Evolutionary conservation across 2,888 invertebrate species (phyloP).

Genomic region (Caenorhabditis sp.): DNA sequence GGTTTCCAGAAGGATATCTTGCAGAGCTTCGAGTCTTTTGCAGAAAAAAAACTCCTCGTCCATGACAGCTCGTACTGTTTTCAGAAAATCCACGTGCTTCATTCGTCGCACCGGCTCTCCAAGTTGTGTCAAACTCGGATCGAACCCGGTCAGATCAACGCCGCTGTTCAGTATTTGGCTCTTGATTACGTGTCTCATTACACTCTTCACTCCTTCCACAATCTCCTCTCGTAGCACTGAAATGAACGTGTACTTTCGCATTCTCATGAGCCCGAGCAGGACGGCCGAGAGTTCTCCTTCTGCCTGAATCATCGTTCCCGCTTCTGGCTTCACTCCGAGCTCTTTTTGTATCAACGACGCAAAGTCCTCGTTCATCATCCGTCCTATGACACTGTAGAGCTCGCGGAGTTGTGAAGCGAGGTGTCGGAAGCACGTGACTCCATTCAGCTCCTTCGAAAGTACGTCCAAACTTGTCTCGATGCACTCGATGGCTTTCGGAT

Average conservation of each 20-base stretch:
- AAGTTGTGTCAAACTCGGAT: slow-evolving; percentile 79
- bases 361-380: slow-evolving; percentile 96
- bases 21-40: slow-evolving; percentile 83
- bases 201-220: slow-evolving; percentile 79
- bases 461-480: slow-evolving; percentile 92
- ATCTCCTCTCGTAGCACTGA: slow-evolving; percentile 86
- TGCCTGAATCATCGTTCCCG: slow-evolving; percentile 77
- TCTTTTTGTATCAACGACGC: slow-evolving; percentile 92
- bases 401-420: slow-evolving; percentile 94
- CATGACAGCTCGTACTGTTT: slow-evolving; percentile 84
- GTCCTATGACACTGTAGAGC: slow-evolving; percentile 94
- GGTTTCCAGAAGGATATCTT: slow-evolving; percentile 60
- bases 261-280: slow-evolving; percentile 90
- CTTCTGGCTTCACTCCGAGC: slow-evolving; percentile 83
- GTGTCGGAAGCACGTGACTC: slow-evolving; percentile 94
- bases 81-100: slow-evolving; percentile 85
- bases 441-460: slow-evolving; percentile 89
- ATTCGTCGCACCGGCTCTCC: slow-evolving; percentile 84
- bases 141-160: slow-evolving; percentile 68
- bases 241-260: slow-evolving; percentile 90
- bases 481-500: slow-evolving; percentile 92
- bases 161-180: slow-evolving; percentile 68
- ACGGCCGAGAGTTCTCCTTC: slow-evolving; percentile 89
- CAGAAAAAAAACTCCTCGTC: slow-evolving; percentile 85
- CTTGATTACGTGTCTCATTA: slow-evolving; percentile 71